Evolutionary conservation across 2,113 vertebrate genomes (phyloP).

Genomic region (Macquaria australasica): DNA sequence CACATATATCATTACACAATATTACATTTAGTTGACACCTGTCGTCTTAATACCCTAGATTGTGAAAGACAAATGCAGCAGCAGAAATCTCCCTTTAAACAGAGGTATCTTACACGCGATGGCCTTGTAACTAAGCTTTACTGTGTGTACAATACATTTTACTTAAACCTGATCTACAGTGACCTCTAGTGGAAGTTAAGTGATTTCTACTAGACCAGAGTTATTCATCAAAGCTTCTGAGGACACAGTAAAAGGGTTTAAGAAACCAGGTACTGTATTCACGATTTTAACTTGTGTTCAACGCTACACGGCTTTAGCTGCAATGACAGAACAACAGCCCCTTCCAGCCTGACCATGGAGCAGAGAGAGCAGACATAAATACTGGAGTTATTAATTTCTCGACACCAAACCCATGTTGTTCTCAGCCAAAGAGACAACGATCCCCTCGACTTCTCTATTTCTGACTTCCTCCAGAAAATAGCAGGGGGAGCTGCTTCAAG

Average conservation of each 20-base stretch:
- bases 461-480: conserved; percentile 67
- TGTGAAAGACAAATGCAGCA: neutral
- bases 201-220: neutral
- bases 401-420: conserved; percentile 75
- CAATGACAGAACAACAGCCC: conserved; percentile 25
- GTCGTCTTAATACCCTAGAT: neutral
- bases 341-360: conserved; percentile 10
- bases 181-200: conserved; percentile 36
- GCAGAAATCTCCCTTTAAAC: neutral
- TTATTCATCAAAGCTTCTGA: neutral
- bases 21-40: neutral
- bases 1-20: neutral
- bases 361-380: conserved; percentile 70
- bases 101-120: neutral
- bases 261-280: neutral
- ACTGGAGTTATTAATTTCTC: conserved; percentile 76
- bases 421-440: conserved; percentile 70
- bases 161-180: conserved; percentile 1
- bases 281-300: neutral
- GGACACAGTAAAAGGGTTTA: neutral
- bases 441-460: conserved; percentile 68
- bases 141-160: neutral
- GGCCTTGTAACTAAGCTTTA: neutral
- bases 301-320: neutral
- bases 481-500: conserved; percentile 26